phyloP scores from a whole-genome alignment of 2,113 vertebrate species.

The Picathartes gymnocephalus region DNA sequence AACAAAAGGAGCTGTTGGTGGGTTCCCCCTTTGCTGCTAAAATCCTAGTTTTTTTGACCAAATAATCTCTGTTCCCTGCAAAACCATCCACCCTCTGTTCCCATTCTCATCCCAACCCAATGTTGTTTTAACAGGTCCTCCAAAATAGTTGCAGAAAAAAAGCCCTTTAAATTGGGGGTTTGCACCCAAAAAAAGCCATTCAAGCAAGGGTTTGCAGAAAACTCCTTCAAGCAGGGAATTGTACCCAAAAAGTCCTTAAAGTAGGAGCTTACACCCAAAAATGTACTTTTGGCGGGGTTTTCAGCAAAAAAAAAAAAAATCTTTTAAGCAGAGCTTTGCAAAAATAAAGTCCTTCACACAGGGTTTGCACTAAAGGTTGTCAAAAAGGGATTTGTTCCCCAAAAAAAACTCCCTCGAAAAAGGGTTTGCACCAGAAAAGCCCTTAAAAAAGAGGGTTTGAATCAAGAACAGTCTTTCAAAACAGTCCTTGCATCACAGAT shows the following conservation, averaged over 20 bases:
- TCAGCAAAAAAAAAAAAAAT: neutral
- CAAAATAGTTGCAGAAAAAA: neutral
- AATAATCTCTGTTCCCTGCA: neutral
- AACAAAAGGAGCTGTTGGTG: fast-evolving
- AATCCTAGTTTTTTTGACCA: neutral
- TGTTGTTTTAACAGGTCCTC: neutral
- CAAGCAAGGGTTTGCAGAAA: neutral
- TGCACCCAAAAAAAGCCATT: neutral
- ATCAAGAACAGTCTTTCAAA: neutral
- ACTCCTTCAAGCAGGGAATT: neutral
- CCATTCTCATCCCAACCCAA: neutral
- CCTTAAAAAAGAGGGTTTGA: neutral
- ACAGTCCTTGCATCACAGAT: fast-evolving
- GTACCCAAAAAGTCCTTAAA: neutral
- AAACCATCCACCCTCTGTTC: neutral
- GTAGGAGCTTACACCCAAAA: neutral
- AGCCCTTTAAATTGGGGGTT: neutral
- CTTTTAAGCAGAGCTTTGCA: neutral
- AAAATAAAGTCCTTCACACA: neutral
- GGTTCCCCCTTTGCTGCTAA: neutral
- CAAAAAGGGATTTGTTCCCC: neutral
- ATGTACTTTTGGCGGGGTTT: neutral
- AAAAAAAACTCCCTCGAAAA: neutral
- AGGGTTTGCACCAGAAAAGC: neutral
- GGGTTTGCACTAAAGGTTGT: neutral